Evolutionary conservation across 2,888 invertebrate species (phyloP), one percentile per base, ranked within the genome.

Genomic region (Trichogramma evanescens): DNA sequence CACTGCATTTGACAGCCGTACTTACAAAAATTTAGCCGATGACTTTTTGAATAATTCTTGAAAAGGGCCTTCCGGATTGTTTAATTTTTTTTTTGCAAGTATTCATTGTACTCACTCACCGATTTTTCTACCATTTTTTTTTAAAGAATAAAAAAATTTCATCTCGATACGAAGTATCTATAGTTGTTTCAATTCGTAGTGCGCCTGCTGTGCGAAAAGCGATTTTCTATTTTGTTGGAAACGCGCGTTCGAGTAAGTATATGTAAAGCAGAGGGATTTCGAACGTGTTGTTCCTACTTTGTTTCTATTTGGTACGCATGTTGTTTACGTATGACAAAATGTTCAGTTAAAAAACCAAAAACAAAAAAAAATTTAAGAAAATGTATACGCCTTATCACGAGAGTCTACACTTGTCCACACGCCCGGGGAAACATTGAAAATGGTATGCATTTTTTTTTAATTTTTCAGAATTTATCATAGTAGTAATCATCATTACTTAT

Each of bases 371-470:
- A 54, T 26, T 54, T 42, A 52, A 58, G 50, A 56, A 43, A 44
- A 54, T 42, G 46, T 50, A 59, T 57, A n/a, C 68, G 68, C 56
- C 61, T 55, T 54, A 57, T 62, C 53, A 58, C 57, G 10, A 61
- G 63, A 61, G 67, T 71, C 69, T 71, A 71, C 72, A 72, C 69
- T 69, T 68, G 68, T 72, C 71, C 72, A 71, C 26, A 26, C 71
- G 69, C 69, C 72, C 70, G 71, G 71, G 71, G 73, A 72, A 71
- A 71, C 73, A 72, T 72, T 74, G 73, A 71, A 69, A 72, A 74
- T 74, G 73, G 74, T 74, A 74, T 71, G 73, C 71, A 72, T 66
- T 64, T 63, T 61, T 56, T 62, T 64, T 64, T 59, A 59, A 62
- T 61, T 64, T 26, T 64, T 64, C 64, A 64, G 62, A 64, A 63